Evolutionary conservation across 2,113 vertebrate species (phyloP), one percentile per base, ranked within the genome.

Genomic region (Etheostoma spectabile): DNA sequence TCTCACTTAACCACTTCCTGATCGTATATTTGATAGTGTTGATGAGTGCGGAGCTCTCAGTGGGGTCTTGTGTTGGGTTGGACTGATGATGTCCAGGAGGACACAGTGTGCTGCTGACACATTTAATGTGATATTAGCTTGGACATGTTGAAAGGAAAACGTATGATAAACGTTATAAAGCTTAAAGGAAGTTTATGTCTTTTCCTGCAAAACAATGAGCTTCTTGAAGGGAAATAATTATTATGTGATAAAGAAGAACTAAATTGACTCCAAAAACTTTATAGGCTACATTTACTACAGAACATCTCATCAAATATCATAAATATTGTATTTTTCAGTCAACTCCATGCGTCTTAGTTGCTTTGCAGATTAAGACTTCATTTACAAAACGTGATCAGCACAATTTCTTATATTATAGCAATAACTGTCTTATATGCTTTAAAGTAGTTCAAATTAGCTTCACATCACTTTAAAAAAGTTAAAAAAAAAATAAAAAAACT

Each of bases 31-130:
- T 71, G 51, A 72, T 62, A 18, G 88, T 10, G 62, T 74, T 35
- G 76, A 63, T 56, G 77, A 51, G 14, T 46, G 73, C 21, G 55
- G 46, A 51, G 59, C 46, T 75, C 78, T 77, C 79, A 49, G 67
- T 74, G 73, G 68, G 59, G 73, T 69, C 56, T 73, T 64, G 61
- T 52, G 61, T 70, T 79, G 48, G 51, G 5, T 62, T 52, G 60
- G 15, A 53, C 67, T 46, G 46, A 78, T 73, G 55, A 72, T 35
- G 60, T 78, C 59, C 73, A 65, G 51, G 79, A 71, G 21, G 85
- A 72, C n/a, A 18, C 51, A 46, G 56, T 13, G 21, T 62, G 68
- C 61, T 27, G 59, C 72, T 66, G 82, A 82, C 77, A 67, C 35
- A 6, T 77, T 80, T 51, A 75, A 77, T 62, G 62, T 42, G 74